Evolutionary conservation across 2,113 vertebrate genomes (phyloP), one percentile per base, ranked within the genome.

Genomic region (Notiomystis cincta): DNA sequence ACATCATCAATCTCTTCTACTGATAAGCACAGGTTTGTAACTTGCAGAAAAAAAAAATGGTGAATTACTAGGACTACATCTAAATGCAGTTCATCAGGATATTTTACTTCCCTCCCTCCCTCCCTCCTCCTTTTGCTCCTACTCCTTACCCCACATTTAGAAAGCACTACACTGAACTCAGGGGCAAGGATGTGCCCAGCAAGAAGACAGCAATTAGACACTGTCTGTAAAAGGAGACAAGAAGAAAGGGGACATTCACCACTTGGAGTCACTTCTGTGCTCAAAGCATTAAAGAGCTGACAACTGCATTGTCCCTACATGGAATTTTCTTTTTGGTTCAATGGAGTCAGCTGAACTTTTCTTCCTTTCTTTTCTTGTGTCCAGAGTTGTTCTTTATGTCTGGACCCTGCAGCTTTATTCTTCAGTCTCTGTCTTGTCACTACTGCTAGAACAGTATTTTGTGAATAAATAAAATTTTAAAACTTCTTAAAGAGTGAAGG

Each of bases 291-390:
- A 20, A 33, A 67, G n/a, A 70, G 37, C 53, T 79, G 62, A 82
- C 53, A 88, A 42, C 42, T 86, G 37, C 45, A 24, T 88, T 90
- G 48, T 92, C 30, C 33, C 65, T 82, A 31, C 3, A 1, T 45
- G 37, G 48, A 73, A 48, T 90, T 79, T 92, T 77, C n/a, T 45
- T 82, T 95, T 53, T 73, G 35, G 31, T 92, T 90, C 79, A 80
- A 10, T 57, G 53, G 73, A 78, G 65, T 66, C 44, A 62, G 65
- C 51, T 91, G 50, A 84, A 89, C 37, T 87, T 37, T 47, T 35
- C 16, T 73, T 66, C 42, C 37, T 78, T 64, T 70, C 7, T 56
- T 83, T 18, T 79, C 0, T 56, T 87, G 44, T 67, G 51, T 35
- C 30, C 5, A 19, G 58, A 77, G 42, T 37, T 73, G 28, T 81